Conservation (phyloP, 2,113 vertebrate species). For the human (Homo sapiens) region GRCh38 chr1:117888001-117888500, state of each 20-base stretch:
- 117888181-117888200: not conserved
- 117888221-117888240: not conserved
- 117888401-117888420: not conserved
- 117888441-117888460: not conserved
- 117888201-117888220: not conserved
- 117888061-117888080: not conserved
- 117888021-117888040: not conserved
- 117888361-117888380: not conserved
- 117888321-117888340: not conserved
- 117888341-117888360: not conserved
- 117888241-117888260: not conserved
- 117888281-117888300: not conserved
- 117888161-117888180: not conserved
- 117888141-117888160: constrained; percentile 4
- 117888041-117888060: not conserved
- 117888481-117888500: not conserved
- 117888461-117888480: not conserved
- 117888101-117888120: not conserved
- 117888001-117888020: not conserved
- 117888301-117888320: not conserved
- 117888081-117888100: constrained; percentile 8
- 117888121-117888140: constrained; percentile 1
- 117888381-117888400: not conserved
- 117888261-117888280: not conserved
- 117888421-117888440: not conserved